phyloP scores from a whole-genome alignment of 1,140 invertebrate genomes.

The Delia radicum region DNA sequence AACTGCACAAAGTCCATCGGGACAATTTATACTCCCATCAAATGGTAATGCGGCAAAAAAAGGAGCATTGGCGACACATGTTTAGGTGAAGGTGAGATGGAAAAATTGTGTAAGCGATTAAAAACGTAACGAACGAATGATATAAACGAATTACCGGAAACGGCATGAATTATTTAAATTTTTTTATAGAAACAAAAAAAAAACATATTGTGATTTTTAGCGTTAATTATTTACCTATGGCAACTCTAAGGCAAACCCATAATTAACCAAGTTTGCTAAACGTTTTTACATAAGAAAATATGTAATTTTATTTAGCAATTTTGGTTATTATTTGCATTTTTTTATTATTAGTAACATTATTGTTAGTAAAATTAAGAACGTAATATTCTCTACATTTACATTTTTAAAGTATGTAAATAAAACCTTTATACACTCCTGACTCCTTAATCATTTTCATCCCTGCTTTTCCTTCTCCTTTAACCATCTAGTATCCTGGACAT shows the following conservation, averaged over 20 bases:
- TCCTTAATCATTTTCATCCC: no score
- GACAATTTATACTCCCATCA: slow-evolving; percentile 53
- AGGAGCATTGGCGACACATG: slow-evolving; percentile 52
- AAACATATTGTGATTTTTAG: slow-evolving; percentile 22
- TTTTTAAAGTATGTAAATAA: neutral
- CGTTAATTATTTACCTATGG: slow-evolving; percentile 23
- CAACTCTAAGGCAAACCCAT: slow-evolving; percentile 6
- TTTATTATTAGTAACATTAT: neutral
- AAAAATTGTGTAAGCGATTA: slow-evolving; percentile 16
- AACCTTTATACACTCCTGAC: no score
- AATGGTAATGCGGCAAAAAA: slow-evolving; percentile 54
- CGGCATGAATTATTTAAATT: neutral
- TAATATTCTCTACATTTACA: neutral
- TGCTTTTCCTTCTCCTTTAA: neutral
- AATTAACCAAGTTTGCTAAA: neutral
- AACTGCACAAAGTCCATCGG: slow-evolving; percentile 50
- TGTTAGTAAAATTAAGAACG: neutral
- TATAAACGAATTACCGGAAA: slow-evolving; percentile 12
- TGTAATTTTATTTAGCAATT: neutral
- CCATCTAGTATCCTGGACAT: no score
- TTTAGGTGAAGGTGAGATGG: slow-evolving; percentile 33
- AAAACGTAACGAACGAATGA: slow-evolving; percentile 7
- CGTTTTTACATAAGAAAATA: neutral
- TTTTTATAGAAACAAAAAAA: slow-evolving; percentile 4
- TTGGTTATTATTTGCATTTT: neutral